phyloP scores from a whole-genome alignment of 2,888 invertebrate species.

The Allophyes oxyacanthae region DNA sequence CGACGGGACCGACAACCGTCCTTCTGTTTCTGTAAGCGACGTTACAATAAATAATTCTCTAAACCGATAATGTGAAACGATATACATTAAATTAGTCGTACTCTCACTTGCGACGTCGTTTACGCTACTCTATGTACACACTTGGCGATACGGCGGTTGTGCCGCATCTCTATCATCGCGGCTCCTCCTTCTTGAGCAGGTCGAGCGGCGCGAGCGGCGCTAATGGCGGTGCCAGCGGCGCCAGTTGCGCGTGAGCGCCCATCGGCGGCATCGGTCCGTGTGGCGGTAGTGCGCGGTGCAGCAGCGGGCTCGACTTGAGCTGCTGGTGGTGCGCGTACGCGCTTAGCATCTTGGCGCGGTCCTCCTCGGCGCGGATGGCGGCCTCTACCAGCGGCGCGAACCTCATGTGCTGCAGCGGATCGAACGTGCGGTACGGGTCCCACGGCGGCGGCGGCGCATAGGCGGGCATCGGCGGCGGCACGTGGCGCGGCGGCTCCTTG shows the following conservation, averaged over 20 bases:
- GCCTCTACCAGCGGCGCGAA: slow-evolving; percentile 95
- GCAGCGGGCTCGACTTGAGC: slow-evolving; percentile 83
- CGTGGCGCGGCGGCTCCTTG: slow-evolving; percentile 85
- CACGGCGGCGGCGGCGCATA: slow-evolving; percentile 89
- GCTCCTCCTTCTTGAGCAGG: slow-evolving; percentile 90
- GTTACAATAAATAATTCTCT: slow-evolving; percentile 87
- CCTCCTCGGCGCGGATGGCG: slow-evolving; percentile 93
- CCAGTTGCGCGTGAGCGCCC: slow-evolving; percentile 74
- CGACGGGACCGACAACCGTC: slow-evolving; percentile 36
- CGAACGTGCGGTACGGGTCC: slow-evolving; percentile 93
- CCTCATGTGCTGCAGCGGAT: slow-evolving; percentile 91
- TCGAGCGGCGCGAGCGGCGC: slow-evolving; percentile 86
- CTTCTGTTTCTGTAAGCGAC: slow-evolving; percentile 74
- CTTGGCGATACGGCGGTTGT: slow-evolving; percentile 58
- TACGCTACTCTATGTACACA: slow-evolving; percentile 69
- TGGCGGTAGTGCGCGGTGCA: slow-evolving; percentile 80
- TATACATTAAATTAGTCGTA: slow-evolving; percentile 74
- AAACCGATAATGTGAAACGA: slow-evolving; percentile 83
- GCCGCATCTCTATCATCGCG: slow-evolving; percentile 83
- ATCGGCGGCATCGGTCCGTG: slow-evolving; percentile 78
- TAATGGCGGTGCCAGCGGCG: slow-evolving; percentile 89
- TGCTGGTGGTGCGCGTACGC: slow-evolving; percentile 91
- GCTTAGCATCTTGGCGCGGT: slow-evolving; percentile 93
- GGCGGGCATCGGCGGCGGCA: slow-evolving; percentile 84
- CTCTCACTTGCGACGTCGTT: slow-evolving; percentile 74